A percentile compares a stretch with the other conserved stretches of the same genome.
phyloP scores from a whole-genome alignment of 2,888 invertebrate species.

The Lysandra coridon region DNA sequence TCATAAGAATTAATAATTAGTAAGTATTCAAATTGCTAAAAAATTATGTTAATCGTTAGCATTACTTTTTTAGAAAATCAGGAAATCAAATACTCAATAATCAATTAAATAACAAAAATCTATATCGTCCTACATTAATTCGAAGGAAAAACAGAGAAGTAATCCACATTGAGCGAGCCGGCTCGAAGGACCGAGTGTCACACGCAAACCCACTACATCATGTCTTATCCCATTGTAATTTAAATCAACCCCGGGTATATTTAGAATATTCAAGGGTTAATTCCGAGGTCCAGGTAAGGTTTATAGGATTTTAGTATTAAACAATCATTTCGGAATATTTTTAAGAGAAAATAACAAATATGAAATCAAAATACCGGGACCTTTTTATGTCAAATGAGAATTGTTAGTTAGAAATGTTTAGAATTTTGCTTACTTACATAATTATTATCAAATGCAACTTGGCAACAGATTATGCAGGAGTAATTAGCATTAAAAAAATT shows the following conservation, averaged over 20 bases:
- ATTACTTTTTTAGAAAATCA: background rate
- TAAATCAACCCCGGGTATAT: conserved; percentile 57
- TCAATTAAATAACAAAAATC: background rate
- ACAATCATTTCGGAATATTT: conserved; percentile 17
- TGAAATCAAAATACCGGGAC: background rate
- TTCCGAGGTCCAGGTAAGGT: conserved; percentile 39
- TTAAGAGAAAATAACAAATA: background rate
- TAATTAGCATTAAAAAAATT: too few relatives aligned
- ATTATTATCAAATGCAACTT: too few relatives aligned
- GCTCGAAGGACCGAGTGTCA: conserved; percentile 46
- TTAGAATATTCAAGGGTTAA: conserved; percentile 44
- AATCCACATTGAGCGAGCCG: conserved; percentile 21
- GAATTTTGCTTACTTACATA: too few relatives aligned
- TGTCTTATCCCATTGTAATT: conserved; percentile 58
- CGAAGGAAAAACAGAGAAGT: background rate
- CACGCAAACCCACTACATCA: conserved; percentile 44
- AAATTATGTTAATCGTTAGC: too few relatives aligned
- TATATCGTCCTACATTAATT: background rate
- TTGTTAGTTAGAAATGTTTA: too few relatives aligned
- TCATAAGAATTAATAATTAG: too few relatives aligned
- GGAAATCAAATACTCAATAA: background rate
- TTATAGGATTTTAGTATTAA: conserved; percentile 33
- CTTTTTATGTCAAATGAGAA: background rate
- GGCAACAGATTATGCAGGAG: too few relatives aligned
- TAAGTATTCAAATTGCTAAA: too few relatives aligned